Evolutionary conservation across 2,888 invertebrate species (phyloP), one percentile per base, ranked within the genome.

Genomic region (Taphrorychus bicolor): DNA sequence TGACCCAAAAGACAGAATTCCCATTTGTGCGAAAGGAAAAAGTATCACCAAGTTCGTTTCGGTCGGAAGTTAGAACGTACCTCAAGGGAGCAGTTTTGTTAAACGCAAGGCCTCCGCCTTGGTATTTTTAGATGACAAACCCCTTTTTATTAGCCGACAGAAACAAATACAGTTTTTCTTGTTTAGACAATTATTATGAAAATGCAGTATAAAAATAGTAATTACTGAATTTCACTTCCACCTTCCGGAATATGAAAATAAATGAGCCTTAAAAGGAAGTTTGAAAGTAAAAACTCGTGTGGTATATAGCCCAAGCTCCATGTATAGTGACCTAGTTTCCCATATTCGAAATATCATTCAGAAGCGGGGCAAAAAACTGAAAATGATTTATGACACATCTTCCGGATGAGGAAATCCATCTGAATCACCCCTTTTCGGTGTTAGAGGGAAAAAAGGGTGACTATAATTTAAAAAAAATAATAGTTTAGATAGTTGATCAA

Each of bases 41-140:
- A 65, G 32, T 65, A 65, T 65, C 53, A 54, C 53, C 59, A 59
- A 59, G 53, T 64, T 64, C 58, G 65, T 65, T 65, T 65, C 23
- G 19, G 65, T 41, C 59, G 54, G 60, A 66, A 60, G 54, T 56
- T 51, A 60, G 41, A 51, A 60, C 48, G 40, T 60, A 49, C 54
- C 60, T 41, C 60, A 11, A 9, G 60, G 66, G 66, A 66, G 66
- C 56, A 60, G 56, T 66, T 66, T 59, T 54, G 48, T 59, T 66
- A 66, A 65, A 66, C 41, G 59, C 48, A 41, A 32, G 49, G 21
- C 24, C 49, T 22, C 54, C 49, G 54, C 41, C 59, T 53, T 49
- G 66, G 48, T 66, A 66, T 66, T 66, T 65, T 59, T 59, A 59
- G 59, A 54, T 60, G 59, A 56, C 49, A 49, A 23, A 51, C 66